Conservation (phyloP, 2,797 vertebrate species). For the Pangasius sanitwongsei region DNA sequence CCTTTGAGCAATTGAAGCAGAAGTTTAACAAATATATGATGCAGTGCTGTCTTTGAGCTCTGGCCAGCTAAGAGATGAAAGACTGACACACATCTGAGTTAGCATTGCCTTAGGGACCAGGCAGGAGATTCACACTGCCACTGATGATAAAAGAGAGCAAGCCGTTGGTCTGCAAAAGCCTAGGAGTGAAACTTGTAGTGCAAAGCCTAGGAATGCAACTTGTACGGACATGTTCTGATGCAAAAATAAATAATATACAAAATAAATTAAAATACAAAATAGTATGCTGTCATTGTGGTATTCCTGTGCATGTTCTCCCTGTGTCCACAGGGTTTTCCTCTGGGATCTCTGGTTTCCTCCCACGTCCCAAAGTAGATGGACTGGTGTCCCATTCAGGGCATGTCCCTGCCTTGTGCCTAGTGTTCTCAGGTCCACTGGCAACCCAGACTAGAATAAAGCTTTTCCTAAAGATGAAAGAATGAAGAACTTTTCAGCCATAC, state of each 20-base stretch:
- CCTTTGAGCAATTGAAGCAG: background rate
- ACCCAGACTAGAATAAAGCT: background rate
- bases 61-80: slow-evolving; percentile 47
- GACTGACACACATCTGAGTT: slow-evolving; percentile 31
- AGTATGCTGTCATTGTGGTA: background rate
- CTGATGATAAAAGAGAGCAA: background rate
- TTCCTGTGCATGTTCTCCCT: background rate
- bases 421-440: background rate
- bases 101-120: background rate
- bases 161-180: background rate
- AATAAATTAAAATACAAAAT: background rate
- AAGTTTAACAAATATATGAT: background rate
- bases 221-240: background rate
- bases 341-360: background rate
- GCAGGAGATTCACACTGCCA: slow-evolving; percentile 2
- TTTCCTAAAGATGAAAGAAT: background rate
- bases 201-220: background rate
- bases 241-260: background rate
- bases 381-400: background rate
- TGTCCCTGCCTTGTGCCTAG: background rate
- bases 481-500: background rate
- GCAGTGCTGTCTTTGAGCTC: slow-evolving; percentile 8
- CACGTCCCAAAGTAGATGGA: background rate
- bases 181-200: background rate
- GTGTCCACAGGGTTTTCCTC: background rate